phyloP scores from a whole-genome alignment of 2,797 vertebrate species.

The Limnodromus scolopaceus region DNA sequence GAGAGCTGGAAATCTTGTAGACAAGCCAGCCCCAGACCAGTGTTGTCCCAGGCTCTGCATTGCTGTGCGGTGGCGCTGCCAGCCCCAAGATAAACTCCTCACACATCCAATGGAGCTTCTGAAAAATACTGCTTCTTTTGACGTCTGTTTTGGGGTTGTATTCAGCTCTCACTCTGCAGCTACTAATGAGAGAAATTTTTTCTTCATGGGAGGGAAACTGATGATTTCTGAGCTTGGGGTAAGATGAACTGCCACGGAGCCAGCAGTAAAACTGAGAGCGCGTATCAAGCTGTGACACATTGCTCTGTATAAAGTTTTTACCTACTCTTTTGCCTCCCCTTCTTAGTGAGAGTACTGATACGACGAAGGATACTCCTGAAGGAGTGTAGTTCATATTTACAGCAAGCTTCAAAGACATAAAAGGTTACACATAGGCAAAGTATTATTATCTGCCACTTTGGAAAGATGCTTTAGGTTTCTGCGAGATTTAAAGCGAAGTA shows the following conservation, averaged over 20 bases:
- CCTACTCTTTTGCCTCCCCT: background rate
- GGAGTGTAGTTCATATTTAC: background rate
- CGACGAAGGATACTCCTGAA: background rate
- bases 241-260: background rate
- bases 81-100: background rate
- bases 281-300: background rate
- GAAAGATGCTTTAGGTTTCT: background rate
- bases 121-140: background rate
- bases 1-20: background rate
- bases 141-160: background rate
- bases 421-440: background rate
- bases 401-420: conserved; percentile 10
- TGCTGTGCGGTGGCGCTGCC: background rate
- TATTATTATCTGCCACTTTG: conserved; percentile 6
- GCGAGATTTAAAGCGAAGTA: background rate
- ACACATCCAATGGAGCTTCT: background rate
- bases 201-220: background rate
- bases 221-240: background rate
- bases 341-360: background rate
- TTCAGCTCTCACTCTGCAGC: background rate
- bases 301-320: background rate
- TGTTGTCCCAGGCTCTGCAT: background rate
- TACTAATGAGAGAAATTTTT: background rate
- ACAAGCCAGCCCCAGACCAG: background rate
- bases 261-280: background rate